Conservation (phyloP, 2,113 vertebrate genomes). For the Terrapene triunguis region DNA sequence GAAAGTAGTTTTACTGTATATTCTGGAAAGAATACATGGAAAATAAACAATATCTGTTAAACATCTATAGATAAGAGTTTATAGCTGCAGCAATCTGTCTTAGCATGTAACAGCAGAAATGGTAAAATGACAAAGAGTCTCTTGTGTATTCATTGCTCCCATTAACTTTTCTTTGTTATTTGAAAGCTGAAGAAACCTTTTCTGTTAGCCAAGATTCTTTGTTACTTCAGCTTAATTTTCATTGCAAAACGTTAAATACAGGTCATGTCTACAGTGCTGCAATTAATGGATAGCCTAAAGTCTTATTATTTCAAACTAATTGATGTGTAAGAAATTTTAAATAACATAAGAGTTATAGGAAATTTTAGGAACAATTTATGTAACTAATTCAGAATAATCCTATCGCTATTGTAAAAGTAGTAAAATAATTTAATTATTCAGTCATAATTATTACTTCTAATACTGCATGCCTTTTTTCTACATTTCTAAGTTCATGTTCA, state of each 20-base stretch:
- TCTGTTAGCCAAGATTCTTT: conserved; percentile 78
- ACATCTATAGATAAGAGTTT: neutral
- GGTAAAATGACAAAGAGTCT: conserved; percentile 55
- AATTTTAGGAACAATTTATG: conserved; percentile 73
- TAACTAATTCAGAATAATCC: conserved; percentile 65
- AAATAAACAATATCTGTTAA: conserved; percentile 32
- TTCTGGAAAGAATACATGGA: conserved; percentile 47
- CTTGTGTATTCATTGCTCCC: conserved; percentile 74
- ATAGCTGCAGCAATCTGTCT: conserved; percentile 12
- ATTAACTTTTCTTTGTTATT: conserved; percentile 67
- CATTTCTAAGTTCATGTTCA: neutral
- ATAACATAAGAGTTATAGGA: conserved; percentile 74
- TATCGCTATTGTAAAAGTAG: conserved; percentile 50
- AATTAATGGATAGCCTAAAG: conserved; percentile 88
- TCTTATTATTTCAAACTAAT: conserved; percentile 86
- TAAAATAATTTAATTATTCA: conserved; percentile 31
- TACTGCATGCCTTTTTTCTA: neutral
- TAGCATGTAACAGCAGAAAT: conserved; percentile 14
- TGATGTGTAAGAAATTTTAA: conserved; percentile 84
- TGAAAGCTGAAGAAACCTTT: conserved; percentile 74
- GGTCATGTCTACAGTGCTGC: conserved; percentile 82
- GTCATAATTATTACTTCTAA: neutral
- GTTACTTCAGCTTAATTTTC: conserved; percentile 82
- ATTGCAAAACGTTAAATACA: conserved; percentile 83
- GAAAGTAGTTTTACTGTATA: neutral